Conservation (phyloP, 2,888 invertebrate species). For the Spodoptera littoralis region DNA sequence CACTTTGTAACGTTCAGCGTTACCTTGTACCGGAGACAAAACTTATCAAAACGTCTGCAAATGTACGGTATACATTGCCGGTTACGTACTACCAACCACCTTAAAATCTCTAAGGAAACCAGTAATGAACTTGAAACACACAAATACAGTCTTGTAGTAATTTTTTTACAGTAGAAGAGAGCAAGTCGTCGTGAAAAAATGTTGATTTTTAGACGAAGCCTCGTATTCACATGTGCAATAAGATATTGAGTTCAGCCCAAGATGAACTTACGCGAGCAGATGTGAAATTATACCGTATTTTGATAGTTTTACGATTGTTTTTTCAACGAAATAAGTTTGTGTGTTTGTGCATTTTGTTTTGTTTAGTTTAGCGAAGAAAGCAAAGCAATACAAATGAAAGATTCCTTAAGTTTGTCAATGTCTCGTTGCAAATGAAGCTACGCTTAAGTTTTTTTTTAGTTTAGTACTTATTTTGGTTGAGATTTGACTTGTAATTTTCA, state of each 20-base stretch:
- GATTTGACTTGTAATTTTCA: no score
- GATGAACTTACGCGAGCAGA: constrained; percentile 52
- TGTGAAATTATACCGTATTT: constrained; percentile 50
- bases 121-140: constrained; percentile 58
- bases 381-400: no score
- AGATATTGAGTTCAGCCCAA: constrained; percentile 68
- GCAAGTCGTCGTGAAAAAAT: constrained; percentile 77
- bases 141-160: constrained; percentile 64
- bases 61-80: constrained; percentile 65
- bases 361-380: no score
- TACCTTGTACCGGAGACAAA: constrained; percentile 71
- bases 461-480: no score
- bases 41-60: constrained; percentile 54
- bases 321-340: constrained; percentile 2
- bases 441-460: no score
- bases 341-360: no score
- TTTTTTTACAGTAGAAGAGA: constrained; percentile 61
- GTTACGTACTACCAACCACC: background rate
- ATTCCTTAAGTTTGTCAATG: no score
- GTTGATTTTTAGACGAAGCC: constrained; percentile 79
- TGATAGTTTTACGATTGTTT: constrained; percentile 10
- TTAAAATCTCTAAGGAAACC: constrained; percentile 13
- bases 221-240: constrained; percentile 77
- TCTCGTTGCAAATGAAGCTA: no score
- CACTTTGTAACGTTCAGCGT: constrained; percentile 88